Evolutionary conservation across 2,888 invertebrate genomes (phyloP).

Genomic region (Minunthozetes semirufus): DNA sequence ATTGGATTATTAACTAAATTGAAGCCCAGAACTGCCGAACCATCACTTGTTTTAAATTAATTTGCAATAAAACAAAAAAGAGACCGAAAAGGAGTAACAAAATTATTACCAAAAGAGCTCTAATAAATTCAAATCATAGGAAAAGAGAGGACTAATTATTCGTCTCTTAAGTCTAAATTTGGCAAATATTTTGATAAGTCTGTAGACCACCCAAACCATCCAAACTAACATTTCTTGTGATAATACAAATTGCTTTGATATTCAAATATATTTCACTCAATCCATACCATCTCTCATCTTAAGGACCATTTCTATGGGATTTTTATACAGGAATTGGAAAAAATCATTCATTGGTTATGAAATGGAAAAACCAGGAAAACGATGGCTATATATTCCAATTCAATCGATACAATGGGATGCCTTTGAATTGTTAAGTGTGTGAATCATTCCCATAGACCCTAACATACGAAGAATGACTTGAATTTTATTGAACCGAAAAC

Average conservation of each 20-base stretch:
- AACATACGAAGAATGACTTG: background rate
- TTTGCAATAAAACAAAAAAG: background rate
- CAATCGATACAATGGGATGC: background rate
- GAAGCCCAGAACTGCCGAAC: constrained; percentile 1
- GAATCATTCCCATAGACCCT: background rate
- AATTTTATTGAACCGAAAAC: background rate
- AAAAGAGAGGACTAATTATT: background rate
- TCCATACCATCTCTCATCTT: too few species aligned
- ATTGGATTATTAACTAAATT: constrained; percentile 11
- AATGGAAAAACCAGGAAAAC: background rate
- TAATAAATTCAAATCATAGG: background rate
- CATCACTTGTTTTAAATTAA: constrained; percentile 8
- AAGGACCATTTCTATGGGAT: too few species aligned
- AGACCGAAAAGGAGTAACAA: background rate
- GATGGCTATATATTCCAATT: background rate
- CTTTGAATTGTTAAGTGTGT: constrained; percentile 14
- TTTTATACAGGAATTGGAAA: too few species aligned
- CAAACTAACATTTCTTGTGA: background rate
- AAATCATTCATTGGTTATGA: background rate
- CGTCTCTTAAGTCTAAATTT: background rate
- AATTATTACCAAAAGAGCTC: background rate
- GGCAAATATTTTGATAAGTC: background rate
- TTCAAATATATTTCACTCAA: background rate
- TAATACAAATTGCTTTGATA: background rate
- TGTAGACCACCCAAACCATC: constrained; percentile 10